A percentile compares a stretch with the other conserved stretches of the same genome.
Conservation (phyloP, 2,888 invertebrate genomes). For the Ischnus inquisitorius region DNA sequence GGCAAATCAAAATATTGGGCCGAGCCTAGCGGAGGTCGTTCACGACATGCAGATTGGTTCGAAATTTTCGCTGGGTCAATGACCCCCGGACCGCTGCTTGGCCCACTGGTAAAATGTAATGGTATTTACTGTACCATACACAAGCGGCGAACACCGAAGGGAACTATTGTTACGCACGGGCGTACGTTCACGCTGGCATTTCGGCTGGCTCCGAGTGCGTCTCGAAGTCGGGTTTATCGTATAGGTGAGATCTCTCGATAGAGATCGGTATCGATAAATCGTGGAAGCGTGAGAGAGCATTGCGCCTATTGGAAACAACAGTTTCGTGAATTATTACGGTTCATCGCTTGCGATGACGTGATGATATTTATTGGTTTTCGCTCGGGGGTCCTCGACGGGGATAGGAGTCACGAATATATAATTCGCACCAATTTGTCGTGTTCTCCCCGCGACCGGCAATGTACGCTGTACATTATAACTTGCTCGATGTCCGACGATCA, state of each 20-base stretch:
- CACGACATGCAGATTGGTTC: constrained; percentile 63
- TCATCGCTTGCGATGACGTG: not conserved
- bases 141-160: constrained; percentile 1
- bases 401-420: constrained; percentile 56
- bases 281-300: not conserved
- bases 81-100: constrained; percentile 58
- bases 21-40: constrained; percentile 59
- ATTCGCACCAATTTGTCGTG: constrained; percentile 62
- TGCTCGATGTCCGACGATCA: not conserved
- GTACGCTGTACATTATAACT: constrained; percentile 17
- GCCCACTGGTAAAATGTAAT: constrained; percentile 53
- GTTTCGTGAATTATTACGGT: not conserved
- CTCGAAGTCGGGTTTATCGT: constrained; percentile 22
- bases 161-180: constrained; percentile 19
- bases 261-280: constrained; percentile 4
- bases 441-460: constrained; percentile 47
- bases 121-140: constrained; percentile 4
- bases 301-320: not conserved
- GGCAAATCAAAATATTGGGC: constrained; percentile 56
- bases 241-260: not conserved
- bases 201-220: not conserved
- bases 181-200: constrained; percentile 21
- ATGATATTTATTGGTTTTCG: constrained; percentile 9
- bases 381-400: constrained; percentile 1
- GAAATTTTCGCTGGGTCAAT: constrained; percentile 65